Evolutionary conservation across 2,888 invertebrate genomes (phyloP).

Genomic region (Odontocerum albicorne): DNA sequence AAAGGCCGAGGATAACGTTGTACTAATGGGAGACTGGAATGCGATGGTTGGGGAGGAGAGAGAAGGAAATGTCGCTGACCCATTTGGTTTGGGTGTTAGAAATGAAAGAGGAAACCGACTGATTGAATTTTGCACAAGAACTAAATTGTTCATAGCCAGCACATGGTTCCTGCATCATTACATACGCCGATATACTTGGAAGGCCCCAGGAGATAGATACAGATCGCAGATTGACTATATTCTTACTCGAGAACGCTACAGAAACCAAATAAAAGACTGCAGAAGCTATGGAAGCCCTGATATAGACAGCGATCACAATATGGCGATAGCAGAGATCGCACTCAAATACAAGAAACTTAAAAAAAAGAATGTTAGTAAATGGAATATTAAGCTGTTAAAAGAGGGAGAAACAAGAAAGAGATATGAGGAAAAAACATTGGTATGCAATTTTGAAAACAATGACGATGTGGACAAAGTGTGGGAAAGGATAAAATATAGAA

Average conservation of each 20-base stretch:
- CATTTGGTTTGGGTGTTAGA: neutral
- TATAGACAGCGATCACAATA: too few species aligned
- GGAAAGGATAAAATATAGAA: too few species aligned
- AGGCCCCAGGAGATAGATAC: neutral
- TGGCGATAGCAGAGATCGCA: neutral
- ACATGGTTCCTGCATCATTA: neutral
- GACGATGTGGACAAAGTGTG: too few species aligned
- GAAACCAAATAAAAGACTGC: neutral
- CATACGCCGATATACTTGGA: neutral
- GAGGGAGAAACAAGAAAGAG: too few species aligned
- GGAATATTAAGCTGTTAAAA: too few species aligned
- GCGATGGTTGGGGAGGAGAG: neutral
- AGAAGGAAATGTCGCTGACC: neutral
- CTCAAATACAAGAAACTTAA: too few species aligned
- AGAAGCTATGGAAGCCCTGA: neutral
- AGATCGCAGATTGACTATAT: neutral
- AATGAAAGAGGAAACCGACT: neutral
- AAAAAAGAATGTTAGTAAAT: too few species aligned
- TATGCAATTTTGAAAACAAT: too few species aligned
- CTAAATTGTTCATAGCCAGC: neutral
- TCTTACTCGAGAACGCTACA: neutral
- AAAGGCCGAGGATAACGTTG: too few species aligned
- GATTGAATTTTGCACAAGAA: neutral
- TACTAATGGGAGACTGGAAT: neutral
- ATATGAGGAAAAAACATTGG: too few species aligned